These are phyloP conservation scores for Lycocorax pyrrhopterus DNA, from an alignment of 2,113 vertebrate species.

Conservation along the genomic window DNA sequence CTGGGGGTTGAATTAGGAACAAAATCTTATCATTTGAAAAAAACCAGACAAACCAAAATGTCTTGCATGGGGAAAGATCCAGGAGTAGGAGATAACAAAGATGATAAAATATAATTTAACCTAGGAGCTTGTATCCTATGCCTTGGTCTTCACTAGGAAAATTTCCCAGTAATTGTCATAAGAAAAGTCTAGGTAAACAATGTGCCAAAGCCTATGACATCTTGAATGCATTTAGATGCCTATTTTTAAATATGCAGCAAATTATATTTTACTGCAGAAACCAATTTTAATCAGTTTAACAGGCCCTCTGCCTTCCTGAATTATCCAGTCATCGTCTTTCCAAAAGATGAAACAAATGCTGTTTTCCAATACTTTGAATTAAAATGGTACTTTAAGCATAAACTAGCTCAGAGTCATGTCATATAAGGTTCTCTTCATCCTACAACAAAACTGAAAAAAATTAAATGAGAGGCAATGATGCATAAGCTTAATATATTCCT, in stretches of 20 bases:
- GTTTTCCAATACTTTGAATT: neutral
- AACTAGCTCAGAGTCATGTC: neutral
- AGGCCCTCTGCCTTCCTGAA: neutral
- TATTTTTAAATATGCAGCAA: neutral
- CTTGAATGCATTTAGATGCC: neutral
- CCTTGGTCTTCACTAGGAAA: neutral
- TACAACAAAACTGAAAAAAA: slow-evolving; percentile 19
- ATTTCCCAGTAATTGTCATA: neutral
- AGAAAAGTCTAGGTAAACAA: neutral
- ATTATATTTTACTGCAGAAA: neutral
- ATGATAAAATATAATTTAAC: neutral
- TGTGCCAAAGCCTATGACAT: neutral
- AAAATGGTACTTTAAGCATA: neutral
- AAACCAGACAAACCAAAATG: neutral
- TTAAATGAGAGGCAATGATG: slow-evolving; percentile 22
- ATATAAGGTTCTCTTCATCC: neutral
- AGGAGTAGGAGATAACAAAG: neutral
- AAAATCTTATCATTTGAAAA: neutral
- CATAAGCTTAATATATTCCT: slow-evolving; percentile 55
- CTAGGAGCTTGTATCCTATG: neutral
- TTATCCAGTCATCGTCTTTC: neutral
- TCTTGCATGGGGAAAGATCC: neutral
- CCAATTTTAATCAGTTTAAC: neutral
- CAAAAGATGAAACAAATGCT: neutral
- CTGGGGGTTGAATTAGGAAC: neutral